Evolutionary conservation across 1,140 invertebrate genomes (phyloP), one percentile per base, ranked within the genome.

Genomic region (Sitobion miscanthi): DNA sequence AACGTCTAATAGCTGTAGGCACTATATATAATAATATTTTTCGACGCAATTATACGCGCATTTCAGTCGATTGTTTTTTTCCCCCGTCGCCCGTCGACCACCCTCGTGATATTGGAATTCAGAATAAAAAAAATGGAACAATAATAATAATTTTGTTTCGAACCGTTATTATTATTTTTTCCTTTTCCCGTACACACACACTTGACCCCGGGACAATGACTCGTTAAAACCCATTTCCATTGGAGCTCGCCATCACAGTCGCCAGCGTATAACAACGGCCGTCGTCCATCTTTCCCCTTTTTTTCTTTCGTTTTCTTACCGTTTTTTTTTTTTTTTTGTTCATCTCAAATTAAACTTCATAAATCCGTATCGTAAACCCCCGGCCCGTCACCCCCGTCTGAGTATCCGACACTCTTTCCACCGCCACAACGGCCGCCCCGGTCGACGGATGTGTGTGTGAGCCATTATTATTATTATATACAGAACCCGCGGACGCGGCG

Each of bases 321-420:
- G 82, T 85, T 92, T 93, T 85, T 93, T 35, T 35, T 35, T 52
- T 82, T 82, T 91, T 92, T 91, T 82, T 82, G 69, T 92, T 92
- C 91, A 54, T 93, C 91, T 93, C 91, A 93, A 93, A 93, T 93
- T 93, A 93, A 93, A 93, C 91, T 86, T 93, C 91, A 86, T 93
- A 93, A 93, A 93, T 93, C 91, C 91, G 91, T 85, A 86, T 93
- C 91, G 91, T 93, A 86, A 93, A 86, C 69, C 91, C 77, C 82
- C 45, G 25, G 11, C 47, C 35, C 35, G 7, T 57, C 35, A 52
- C 82, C 11, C 47, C 49, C 49, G 57, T 38, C 77, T 45, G 14
- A 49, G 47, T 35, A 25, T 38, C 52, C 88, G 35, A 54, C 88
- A 90, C 88, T 90, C 35, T 87, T 47, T n/a, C 45, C 47, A 25